Conservation (phyloP, 2,797 vertebrate species). For the Alfaro cultratus region DNA sequence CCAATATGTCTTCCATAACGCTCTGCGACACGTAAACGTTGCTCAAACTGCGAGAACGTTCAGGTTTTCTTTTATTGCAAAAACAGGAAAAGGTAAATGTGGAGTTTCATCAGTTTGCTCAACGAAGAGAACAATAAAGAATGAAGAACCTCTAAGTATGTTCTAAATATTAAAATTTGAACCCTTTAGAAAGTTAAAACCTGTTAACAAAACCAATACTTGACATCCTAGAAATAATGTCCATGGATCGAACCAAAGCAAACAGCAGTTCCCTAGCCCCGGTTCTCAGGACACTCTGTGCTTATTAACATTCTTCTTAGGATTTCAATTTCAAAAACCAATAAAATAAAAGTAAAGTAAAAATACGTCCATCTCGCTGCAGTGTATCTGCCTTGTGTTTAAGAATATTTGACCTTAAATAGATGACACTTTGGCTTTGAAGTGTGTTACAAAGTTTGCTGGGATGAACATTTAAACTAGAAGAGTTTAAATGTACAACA, state of each 20-base stretch:
- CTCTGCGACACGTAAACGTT: neutral
- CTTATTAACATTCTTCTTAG: neutral
- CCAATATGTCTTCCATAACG: neutral
- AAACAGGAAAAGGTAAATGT: neutral
- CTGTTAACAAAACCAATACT: neutral
- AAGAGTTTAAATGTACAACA: neutral
- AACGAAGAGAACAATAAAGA: neutral
- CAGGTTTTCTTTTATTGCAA: neutral
- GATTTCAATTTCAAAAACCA: neutral
- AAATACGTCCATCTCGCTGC: neutral
- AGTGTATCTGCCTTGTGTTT: neutral
- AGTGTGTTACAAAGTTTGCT: neutral
- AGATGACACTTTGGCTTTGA: neutral
- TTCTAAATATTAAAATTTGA: neutral
- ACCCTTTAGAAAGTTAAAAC: neutral
- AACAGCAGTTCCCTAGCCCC: neutral
- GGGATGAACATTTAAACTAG: neutral
- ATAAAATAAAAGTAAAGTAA: too few species aligned
- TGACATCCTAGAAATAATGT: neutral
- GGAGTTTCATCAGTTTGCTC: neutral
- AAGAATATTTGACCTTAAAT: neutral
- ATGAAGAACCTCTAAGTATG: slow-evolving; percentile 3
- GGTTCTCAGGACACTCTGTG: neutral
- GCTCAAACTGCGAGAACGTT: neutral
- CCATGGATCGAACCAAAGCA: neutral